Base-by-base conservation (phyloP, 2,797 vertebrate genomes). In the Acanthopagrus latus region DNA sequence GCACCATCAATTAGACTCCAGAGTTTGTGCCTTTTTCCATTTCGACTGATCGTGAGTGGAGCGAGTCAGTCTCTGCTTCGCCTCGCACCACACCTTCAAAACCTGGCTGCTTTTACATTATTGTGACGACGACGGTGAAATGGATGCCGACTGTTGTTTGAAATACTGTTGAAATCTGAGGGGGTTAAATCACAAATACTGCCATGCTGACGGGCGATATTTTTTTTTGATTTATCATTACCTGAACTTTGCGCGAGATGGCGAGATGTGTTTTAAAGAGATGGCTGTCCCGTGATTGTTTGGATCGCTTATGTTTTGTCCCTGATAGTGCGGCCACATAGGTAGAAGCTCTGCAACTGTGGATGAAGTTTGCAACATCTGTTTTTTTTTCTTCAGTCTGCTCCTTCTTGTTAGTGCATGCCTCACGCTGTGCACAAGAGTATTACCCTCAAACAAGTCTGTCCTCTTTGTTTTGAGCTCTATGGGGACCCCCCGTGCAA, bases 391-490 rank as follows among this genome's bases (percentile, higher is more conserved):
- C 54, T 76, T 2, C 43, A 67, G 69, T 81, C 86, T 87, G 88
- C 87, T 93, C 81, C 79, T 90, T 89, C 93, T 94, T 89, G 91
- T 94, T 95, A 94, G 93, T 85, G 91, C 72, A 84, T 46, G 85
- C 84, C 80, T 89, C 87, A 89, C 51, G 60, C 91, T 91, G 90
- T 73, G 88, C 91, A 91, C 88, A 79, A 88, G 88, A 91, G 91
- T 88, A 93, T 92, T 92, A 94, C 88, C 93, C 93, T 95, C 92
- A 95, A 93, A 95, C 92, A 93, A 91, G 90, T 83, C 93, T 90
- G 92, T 93, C 91, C 91, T 93, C 93, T 94, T 94, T 94, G 92
- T 94, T 92, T 94, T 91, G 77, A 89, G 83, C 90, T 93, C 92
- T 93, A 76, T 86, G 64, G 94, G 94, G 91, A 94, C 91, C 55